phyloP scores from a whole-genome alignment of 2,113 vertebrate genomes.

The Phaethon lepturus region DNA sequence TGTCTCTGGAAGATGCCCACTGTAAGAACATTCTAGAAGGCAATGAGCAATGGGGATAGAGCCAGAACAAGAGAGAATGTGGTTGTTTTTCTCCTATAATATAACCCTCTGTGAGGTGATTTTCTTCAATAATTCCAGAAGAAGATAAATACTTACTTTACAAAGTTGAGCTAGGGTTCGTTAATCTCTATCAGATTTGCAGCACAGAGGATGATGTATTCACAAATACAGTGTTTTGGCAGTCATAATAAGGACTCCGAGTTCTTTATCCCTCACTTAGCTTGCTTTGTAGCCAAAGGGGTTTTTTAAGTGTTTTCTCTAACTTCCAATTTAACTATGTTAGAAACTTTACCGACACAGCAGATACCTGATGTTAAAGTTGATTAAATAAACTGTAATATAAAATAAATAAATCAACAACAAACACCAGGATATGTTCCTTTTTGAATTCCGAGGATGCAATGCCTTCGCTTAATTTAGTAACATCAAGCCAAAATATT shows the following conservation, averaged over 20 bases:
- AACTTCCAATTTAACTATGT: background rate
- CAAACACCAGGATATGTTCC: background rate
- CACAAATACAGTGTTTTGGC: background rate
- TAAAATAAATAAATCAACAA: background rate
- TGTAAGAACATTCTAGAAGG: background rate
- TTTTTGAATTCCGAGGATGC: background rate
- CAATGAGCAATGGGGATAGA: background rate
- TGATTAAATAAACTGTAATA: background rate
- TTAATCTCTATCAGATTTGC: background rate
- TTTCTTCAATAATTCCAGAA: background rate
- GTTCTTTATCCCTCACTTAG: background rate
- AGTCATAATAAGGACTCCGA: background rate
- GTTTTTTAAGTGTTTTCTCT: background rate
- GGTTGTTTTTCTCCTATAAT: background rate
- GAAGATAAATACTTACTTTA: background rate
- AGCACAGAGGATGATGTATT: background rate
- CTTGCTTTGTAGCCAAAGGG: background rate
- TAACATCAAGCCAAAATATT: background rate
- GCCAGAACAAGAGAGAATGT: background rate
- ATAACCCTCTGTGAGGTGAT: background rate
- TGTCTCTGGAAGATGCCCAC: background rate
- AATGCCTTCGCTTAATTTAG: background rate
- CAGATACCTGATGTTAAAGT: background rate
- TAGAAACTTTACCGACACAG: background rate
- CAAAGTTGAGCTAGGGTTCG: background rate